Base-by-base conservation (phyloP, 1,140 invertebrate species). In the Meteorus sp. region DNA sequence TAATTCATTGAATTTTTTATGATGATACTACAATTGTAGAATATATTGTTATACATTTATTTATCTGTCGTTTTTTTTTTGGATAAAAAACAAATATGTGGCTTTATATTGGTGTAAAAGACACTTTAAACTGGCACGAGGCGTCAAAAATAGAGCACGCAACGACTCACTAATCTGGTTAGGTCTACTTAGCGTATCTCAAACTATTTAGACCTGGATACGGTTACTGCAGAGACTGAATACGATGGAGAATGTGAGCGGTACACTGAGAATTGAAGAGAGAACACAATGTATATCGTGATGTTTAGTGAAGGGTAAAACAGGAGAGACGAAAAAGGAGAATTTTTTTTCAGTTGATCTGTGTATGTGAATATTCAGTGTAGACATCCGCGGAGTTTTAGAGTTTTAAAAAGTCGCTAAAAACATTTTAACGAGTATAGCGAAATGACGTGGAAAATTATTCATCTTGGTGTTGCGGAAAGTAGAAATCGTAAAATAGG, bases 161-260 rank as follows among this genome's bases (percentile, higher is more conserved):
- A 79, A 77, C 77, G 68, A 77, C 75, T 76, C 70, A 79, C 77
- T 79, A 79, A 79, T 78, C 76, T 78, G 71, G 74, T 79, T 79
- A 79, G 76, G 71, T 72, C 71, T 76, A 77, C 72, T 79, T 79
- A 79, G 76, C 77, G 76, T 71, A 73, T 72, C 74, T 68, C 72
- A 69, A 69, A 77, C 75, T 77, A 78, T 79, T 79, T 78, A 79
- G 76, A 77, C 76, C 73, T 76, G 73, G 70, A 78, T 75, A 73
- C 71, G 70, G 66, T 72, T 72, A 68, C 69, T 19, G 47, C 23
- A 41, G 9, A 47, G 29, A 6, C n/a, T n/a, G 8, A 33, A 17
- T 45, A 31, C 3, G 37, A n/a, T n/a, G n/a, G n/a, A n/a, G n/a
- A n/a, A n/a, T 44, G 19, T 43, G 54, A 53, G 29, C 15, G n/a